These are phyloP conservation scores for Pyrrhia umbra DNA, from an alignment of 2,888 invertebrate genomes.

Conservation along the genomic window DNA sequence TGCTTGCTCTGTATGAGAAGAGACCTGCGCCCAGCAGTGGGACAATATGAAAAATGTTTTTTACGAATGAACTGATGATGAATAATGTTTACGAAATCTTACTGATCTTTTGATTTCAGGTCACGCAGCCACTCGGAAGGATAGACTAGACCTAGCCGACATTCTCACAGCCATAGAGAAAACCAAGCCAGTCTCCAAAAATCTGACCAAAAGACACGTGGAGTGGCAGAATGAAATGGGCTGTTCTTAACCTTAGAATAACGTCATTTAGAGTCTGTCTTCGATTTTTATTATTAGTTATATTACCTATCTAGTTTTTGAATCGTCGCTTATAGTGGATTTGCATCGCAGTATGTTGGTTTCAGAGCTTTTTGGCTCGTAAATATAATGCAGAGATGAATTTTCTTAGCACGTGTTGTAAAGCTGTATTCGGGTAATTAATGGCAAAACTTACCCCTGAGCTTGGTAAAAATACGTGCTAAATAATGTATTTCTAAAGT, in stretches of 20 bases:
- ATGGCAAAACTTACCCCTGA: neutral
- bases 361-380: neutral
- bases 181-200: slow-evolving; percentile 91
- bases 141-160: slow-evolving; percentile 80
- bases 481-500: neutral
- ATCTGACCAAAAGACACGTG: slow-evolving; percentile 89
- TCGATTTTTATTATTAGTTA: neutral
- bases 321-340: neutral
- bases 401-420: neutral
- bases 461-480: neutral
- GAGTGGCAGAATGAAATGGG: slow-evolving; percentile 92
- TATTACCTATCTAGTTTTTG: neutral
- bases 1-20: no score
- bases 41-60: no score
- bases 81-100: no score
- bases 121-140: slow-evolving; percentile 75
- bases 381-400: neutral
- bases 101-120: slow-evolving; percentile 59
- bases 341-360: neutral
- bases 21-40: no score
- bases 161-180: slow-evolving; percentile 88
- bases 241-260: slow-evolving; percentile 69
- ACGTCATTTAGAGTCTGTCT: neutral
- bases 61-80: no score
- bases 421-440: neutral